These are phyloP conservation scores for Panagrolaimus sp. DNA, from an alignment of 1,140 invertebrate species.

Conservation along the genomic window DNA sequence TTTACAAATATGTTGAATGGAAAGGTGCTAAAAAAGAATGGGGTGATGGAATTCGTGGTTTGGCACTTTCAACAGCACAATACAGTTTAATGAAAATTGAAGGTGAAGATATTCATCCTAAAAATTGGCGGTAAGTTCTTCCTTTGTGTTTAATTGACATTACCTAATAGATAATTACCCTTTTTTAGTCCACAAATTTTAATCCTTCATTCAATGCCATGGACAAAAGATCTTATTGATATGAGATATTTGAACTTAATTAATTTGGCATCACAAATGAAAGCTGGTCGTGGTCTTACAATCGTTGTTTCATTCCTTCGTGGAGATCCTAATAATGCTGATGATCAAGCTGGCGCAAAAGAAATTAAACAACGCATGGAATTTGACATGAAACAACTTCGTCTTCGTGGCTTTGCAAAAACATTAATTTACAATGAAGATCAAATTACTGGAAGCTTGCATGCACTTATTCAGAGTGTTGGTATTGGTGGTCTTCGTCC, in stretches of 20 bases:
- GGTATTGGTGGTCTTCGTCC: conserved; percentile 94
- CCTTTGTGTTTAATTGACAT: conserved; percentile 3
- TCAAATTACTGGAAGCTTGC: conserved; percentile 71
- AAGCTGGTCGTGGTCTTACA: conserved; percentile 71
- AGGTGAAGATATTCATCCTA: conserved; percentile 55
- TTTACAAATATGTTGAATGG: conserved; percentile 99
- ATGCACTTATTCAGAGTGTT: conserved; percentile 72
- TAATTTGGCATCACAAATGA: conserved; percentile 52
- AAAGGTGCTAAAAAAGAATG: conserved; percentile 98
- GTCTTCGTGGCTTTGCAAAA: conserved; percentile 53
- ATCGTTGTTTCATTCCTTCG: conserved; percentile 82
- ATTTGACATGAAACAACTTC: conserved; percentile 44
- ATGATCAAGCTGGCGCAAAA: conserved; percentile 34
- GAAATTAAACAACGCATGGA: conserved; percentile 47
- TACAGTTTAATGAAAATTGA: conserved; percentile 69
- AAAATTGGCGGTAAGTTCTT: conserved; percentile 46
- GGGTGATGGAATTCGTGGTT: conserved; percentile 95
- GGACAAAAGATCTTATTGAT: conserved; percentile 51
- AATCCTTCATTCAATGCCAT: conserved; percentile 53
- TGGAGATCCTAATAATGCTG: conserved; percentile 61
- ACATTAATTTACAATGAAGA: conserved; percentile 50
- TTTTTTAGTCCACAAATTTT: conserved; percentile 47
- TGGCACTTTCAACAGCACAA: conserved; percentile 88
- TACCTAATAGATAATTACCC: not conserved
- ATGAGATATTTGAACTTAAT: conserved; percentile 52